These are phyloP conservation scores for Acestrorhynchus altus DNA, from an alignment of 2,797 vertebrate genomes.

Conservation along the genomic window DNA sequence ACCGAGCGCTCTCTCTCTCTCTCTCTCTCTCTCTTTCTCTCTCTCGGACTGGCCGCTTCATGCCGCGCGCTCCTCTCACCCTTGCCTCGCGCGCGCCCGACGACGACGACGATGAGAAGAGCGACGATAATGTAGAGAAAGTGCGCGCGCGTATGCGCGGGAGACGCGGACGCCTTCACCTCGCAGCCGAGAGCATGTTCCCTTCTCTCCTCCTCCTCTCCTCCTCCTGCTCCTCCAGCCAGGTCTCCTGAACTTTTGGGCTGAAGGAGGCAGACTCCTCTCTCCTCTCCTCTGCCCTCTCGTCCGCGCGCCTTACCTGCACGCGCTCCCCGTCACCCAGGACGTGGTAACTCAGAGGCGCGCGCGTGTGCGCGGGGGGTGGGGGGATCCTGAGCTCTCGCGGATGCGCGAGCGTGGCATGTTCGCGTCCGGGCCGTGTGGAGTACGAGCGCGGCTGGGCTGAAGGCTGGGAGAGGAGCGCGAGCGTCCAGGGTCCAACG, in stretches of 20 bases:
- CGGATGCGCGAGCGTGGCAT: constrained; percentile 72
- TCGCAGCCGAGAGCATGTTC: constrained; percentile 52
- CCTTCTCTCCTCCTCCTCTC: not conserved
- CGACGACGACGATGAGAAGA: constrained; percentile 15
- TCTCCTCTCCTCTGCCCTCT: not conserved
- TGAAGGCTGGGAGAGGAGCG: constrained; percentile 64
- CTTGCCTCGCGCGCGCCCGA: constrained; percentile 48
- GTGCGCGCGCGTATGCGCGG: constrained; percentile 66
- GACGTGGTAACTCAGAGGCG: constrained; percentile 58
- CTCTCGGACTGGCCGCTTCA: constrained; percentile 36
- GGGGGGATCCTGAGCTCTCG: constrained; percentile 63
- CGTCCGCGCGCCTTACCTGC: constrained; percentile 66
- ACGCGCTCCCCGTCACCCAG: constrained; percentile 35
- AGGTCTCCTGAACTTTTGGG: constrained; percentile 79
- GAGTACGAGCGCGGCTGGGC: constrained; percentile 79
- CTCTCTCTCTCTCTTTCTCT: constrained; percentile 6
- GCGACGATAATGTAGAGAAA: constrained; percentile 66
- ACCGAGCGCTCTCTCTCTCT: not conserved
- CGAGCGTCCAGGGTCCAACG: constrained; percentile 69
- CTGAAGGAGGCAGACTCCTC: constrained; percentile 43
- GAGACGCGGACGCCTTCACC: constrained; percentile 66
- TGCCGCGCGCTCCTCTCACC: constrained; percentile 32
- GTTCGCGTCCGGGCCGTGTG: constrained; percentile 73
- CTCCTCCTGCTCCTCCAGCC: constrained; percentile 46
- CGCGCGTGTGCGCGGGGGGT: constrained; percentile 37